phyloP scores from a whole-genome alignment of 2,797 vertebrate species.

The Vipera ursinii region DNA sequence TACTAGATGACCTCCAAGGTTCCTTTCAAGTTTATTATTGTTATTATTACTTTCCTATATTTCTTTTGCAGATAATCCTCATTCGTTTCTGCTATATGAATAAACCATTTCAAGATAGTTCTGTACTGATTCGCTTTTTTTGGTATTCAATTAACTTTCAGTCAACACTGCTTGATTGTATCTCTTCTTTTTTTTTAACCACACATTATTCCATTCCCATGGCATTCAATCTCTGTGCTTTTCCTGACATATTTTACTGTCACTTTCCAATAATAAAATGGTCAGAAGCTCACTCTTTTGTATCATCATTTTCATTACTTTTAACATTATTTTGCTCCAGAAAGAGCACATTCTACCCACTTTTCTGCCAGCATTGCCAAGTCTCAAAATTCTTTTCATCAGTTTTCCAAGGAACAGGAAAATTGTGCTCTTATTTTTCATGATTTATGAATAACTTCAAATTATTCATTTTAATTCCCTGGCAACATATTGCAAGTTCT shows the following conservation, averaged over 20 bases:
- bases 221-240: not conserved
- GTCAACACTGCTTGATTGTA: not conserved
- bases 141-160: not conserved
- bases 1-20: too few species aligned
- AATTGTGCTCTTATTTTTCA: too few species aligned
- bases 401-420: too few species aligned
- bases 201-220: not conserved
- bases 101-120: not conserved
- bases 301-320: not conserved
- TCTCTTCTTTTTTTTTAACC: not conserved
- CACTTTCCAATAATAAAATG: not conserved
- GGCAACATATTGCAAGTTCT: too few species aligned
- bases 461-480: too few species aligned
- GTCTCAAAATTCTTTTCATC: too few species aligned
- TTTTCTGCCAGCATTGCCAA: too few species aligned
- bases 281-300: not conserved
- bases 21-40: too few species aligned
- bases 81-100: not conserved
- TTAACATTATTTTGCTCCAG: not conserved
- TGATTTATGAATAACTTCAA: too few species aligned
- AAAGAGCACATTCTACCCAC: not conserved
- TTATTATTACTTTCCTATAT: not conserved
- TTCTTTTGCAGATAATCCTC: not conserved
- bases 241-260: not conserved
- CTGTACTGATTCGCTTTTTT: not conserved